Evolutionary conservation across 2,113 vertebrate genomes (phyloP), one percentile per base, ranked within the genome.

Genomic region (Eulemur macaco): DNA sequence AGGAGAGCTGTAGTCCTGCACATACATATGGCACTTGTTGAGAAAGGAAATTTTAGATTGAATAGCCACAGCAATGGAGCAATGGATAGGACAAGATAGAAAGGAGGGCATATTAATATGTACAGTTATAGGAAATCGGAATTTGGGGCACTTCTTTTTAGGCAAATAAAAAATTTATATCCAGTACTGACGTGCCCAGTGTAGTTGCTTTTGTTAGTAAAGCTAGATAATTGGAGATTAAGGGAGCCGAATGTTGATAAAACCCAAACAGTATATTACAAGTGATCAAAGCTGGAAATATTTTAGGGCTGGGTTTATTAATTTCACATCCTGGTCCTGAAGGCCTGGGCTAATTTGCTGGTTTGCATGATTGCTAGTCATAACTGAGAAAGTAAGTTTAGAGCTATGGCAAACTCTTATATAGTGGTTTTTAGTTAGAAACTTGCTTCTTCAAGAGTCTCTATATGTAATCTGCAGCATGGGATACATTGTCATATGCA

Each of bases 271-370:
- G 18, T 86, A 5, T 63, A 31, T 34, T 78, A 10, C 17, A 68
- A 86, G 52, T 91, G 73, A 80, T 50, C 42, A 56, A 86, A 78
- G 12, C 25, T 68, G 42, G 50, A 71, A 50, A 29, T 10, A 68
- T 78, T 78, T 89, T 58, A 47, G 42, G 31, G 15, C 69, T 58
- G 12, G 8, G 45, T 14, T 82, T 89, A 76, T 91, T 87, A 42
- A 90, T 68, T 78, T 90, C 31, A 50, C 34, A n/a, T 78, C 50
- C 47, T 82, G 10, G 37, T 88, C 64, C 20, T 54, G 6, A 45
- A 56, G 34, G 27, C 34, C 47, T 94, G 23, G 68, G 47, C n/a
- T 90, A 34, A 37, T 95, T 88, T 90, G 45, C 58, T 96, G 81
- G 84, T 68, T 39, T 95, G 21, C 1, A 23, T 85, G 60, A 88